Evolutionary conservation across 2,888 invertebrate species (phyloP).

Genomic region (Allygus modestus): DNA sequence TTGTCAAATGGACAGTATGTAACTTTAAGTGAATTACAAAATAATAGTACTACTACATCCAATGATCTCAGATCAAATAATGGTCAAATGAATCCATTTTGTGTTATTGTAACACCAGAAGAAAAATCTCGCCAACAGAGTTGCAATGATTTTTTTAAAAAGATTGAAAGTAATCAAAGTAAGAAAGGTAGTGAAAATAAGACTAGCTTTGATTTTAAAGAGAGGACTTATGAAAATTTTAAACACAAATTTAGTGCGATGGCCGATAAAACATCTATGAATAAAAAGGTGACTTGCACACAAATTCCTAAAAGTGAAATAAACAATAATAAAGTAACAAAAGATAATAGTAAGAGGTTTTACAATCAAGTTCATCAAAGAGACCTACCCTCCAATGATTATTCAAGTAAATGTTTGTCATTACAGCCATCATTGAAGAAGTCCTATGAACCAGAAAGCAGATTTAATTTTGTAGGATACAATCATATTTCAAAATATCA

Average conservation of each 20-base stretch:
- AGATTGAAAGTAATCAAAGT: not conserved
- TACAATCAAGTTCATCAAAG: not conserved
- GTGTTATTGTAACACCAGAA: slow-evolving; percentile 1
- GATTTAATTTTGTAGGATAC: not conserved
- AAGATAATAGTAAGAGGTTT: not conserved
- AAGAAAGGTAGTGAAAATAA: not conserved
- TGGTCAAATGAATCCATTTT: not conserved
- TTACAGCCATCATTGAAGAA: not conserved
- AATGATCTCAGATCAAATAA: not conserved
- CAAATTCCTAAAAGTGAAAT: not conserved
- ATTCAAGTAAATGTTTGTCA: not conserved
- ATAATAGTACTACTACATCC: not conserved
- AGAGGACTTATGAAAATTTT: not conserved
- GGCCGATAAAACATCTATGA: not conserved
- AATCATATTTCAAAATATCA: not conserved
- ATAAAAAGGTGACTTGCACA: not conserved
- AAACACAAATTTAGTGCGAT: not conserved
- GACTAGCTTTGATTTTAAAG: not conserved
- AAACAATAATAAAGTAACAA: not conserved
- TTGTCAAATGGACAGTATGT: not conserved
- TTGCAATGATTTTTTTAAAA: not conserved
- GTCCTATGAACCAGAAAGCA: not conserved
- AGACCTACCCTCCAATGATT: not conserved
- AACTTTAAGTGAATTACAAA: not conserved
- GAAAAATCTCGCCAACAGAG: not conserved